These are phyloP conservation scores for Columba livia DNA, from an alignment of 2,113 vertebrate genomes.

Conservation along the genomic window DNA sequence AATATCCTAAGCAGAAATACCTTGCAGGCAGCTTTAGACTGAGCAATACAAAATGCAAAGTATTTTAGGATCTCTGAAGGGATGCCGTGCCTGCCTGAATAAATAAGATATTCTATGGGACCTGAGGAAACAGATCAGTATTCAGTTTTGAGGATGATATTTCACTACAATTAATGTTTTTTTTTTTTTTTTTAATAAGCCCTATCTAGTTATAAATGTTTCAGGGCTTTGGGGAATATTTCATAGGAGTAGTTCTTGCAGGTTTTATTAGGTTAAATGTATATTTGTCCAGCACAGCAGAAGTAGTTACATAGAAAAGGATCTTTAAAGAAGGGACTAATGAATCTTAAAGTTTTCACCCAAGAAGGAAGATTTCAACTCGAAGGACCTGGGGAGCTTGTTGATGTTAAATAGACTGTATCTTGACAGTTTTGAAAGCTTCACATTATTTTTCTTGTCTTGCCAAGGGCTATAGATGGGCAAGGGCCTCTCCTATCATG, in stretches of 20 bases:
- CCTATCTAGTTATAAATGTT: not conserved
- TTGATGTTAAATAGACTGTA: not conserved
- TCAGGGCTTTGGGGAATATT: conserved; percentile 7
- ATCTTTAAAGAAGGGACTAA: not conserved
- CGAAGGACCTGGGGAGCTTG: too few species aligned
- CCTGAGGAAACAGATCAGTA: not conserved
- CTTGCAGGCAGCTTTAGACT: not conserved
- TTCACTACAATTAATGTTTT: not conserved
- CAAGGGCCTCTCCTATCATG: not conserved
- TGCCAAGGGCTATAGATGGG: not conserved
- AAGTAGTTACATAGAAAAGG: not conserved
- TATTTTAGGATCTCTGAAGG: not conserved
- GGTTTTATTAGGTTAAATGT: not conserved
- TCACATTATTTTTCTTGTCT: not conserved
- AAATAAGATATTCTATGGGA: not conserved
- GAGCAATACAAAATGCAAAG: not conserved
- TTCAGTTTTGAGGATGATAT: not conserved
- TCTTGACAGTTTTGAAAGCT: not conserved
- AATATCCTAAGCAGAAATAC: not conserved
- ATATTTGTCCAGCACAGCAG: not conserved
- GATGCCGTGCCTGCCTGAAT: not conserved
- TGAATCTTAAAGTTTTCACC: not conserved
- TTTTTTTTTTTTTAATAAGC: not conserved
- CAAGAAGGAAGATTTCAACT: not conserved
- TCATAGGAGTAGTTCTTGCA: not conserved